Base-by-base conservation (phyloP, 2,113 vertebrate genomes). In the Zeus faber region DNA sequence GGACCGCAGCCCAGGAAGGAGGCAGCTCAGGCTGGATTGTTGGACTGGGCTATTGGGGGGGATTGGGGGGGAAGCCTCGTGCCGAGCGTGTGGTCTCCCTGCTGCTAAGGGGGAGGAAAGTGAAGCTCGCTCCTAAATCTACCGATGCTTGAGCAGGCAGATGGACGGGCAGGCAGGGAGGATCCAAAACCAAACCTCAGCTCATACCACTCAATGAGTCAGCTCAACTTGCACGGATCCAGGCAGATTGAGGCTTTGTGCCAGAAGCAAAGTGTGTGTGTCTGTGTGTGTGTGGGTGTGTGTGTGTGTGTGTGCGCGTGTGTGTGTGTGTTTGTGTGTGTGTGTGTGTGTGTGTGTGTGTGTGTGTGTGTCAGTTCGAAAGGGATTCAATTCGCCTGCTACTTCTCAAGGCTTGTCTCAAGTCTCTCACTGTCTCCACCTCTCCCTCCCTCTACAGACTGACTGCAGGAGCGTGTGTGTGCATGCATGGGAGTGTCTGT, bases 61-160 rank as follows among this genome's bases (percentile, higher is more conserved):
- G n/a, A n/a, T n/a, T n/a, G n/a, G n/a, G 79, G 22, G 54, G 71
- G 51, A 57, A 71, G 81, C 69, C 85, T 82, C 80, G 80, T 81
- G 85, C 62, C 80, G 81, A 81, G 71, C 81, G 76, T 84, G 81
- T 54, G 11, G 68, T 80, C 74, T 62, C 68, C 35, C 58, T 51
- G 61, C 60, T n/a, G 50, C 58, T 55, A 49, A 54, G 53, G 60
- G 56, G 53, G 60, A 76, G 58, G 56, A 77, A 75, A 84, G 76
- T 81, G 72, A 77, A 62, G 77, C 70, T 69, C 18, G 56, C 67
- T 70, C 58, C 70, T 35, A 71, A 81, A 59, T 85, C 76, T 70
- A 58, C 67, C 72, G 71, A 61, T 49, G 55, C 67, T 68, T 17
- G 1, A 51, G 18, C 37, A 14, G 33, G 33, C 11, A 3, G 33